These are phyloP conservation scores for Erythrocercus mccallii DNA, from an alignment of 2,113 vertebrate genomes.

Conservation along the genomic window DNA sequence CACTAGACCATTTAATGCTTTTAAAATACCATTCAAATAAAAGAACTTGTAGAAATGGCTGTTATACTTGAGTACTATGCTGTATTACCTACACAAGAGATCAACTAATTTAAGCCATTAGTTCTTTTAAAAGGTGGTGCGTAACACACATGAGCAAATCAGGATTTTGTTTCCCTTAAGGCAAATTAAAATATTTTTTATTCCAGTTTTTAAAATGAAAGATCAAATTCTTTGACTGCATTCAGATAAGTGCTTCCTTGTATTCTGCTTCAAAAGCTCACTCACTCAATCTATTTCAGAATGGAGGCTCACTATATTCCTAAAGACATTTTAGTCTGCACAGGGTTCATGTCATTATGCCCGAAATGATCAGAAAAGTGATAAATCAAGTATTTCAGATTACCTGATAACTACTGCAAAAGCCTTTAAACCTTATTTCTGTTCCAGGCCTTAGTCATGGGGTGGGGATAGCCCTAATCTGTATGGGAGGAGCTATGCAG, in stretches of 20 bases:
- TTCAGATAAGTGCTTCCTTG: background rate
- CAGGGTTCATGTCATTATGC: background rate
- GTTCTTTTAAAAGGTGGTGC: background rate
- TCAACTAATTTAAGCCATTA: background rate
- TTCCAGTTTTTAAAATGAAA: background rate
- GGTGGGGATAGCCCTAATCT: background rate
- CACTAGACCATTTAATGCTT: background rate
- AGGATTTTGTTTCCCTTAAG: background rate
- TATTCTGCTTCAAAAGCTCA: background rate
- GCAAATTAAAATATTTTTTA: background rate
- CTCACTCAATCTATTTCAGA: background rate
- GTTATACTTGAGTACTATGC: background rate
- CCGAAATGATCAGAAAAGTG: background rate
- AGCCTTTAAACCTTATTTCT: background rate
- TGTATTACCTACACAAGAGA: background rate
- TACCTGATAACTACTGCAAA: background rate
- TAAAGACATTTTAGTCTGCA: background rate
- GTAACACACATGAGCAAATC: background rate
- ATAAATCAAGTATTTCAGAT: background rate
- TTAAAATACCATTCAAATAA: background rate
- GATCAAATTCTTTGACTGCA: background rate
- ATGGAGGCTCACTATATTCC: background rate
- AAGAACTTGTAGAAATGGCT: background rate
- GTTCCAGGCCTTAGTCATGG: conserved; percentile 9
- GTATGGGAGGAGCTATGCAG: background rate